Percentiles rank a stretch among this genome's conserved stretches.
Conservation (phyloP, 2,113 vertebrate species). For the Calidris pygmaea region DNA sequence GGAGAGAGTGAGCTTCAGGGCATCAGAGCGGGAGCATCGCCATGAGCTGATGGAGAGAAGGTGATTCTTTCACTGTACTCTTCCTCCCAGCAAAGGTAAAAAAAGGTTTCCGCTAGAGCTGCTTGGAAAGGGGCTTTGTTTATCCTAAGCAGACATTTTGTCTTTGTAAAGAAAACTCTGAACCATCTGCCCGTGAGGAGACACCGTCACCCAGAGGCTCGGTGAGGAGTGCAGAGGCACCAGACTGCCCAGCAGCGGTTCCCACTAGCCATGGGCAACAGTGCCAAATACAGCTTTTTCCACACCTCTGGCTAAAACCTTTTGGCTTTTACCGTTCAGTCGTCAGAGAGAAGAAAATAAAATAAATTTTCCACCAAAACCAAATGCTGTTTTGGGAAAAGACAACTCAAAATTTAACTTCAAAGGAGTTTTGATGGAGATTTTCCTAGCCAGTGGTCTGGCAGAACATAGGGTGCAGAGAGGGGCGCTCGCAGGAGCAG, state of each 20-base stretch:
- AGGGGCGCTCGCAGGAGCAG: accelerated
- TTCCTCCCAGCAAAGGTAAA: neutral
- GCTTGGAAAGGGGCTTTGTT: neutral
- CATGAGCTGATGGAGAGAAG: neutral
- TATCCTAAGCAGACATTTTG: neutral
- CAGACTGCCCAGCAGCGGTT: constrained; percentile 8
- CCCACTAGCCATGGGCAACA: neutral
- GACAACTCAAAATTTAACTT: neutral
- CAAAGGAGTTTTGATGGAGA: neutral
- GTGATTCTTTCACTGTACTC: neutral
- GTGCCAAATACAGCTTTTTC: neutral
- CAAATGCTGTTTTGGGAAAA: neutral
- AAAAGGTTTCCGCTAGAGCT: neutral
- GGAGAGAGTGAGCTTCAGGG: neutral
- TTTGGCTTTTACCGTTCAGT: neutral
- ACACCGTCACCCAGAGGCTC: accelerated
- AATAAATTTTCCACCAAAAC: neutral
- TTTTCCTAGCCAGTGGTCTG: neutral
- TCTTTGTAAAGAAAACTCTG: neutral
- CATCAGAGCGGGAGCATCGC: neutral
- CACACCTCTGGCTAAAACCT: neutral
- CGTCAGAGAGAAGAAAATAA: neutral
- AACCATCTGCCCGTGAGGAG: neutral
- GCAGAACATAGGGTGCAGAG: neutral
- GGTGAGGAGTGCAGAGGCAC: neutral